These are phyloP conservation scores for Martes martes DNA, from an alignment of 2,113 vertebrate species.

Conservation along the genomic window DNA sequence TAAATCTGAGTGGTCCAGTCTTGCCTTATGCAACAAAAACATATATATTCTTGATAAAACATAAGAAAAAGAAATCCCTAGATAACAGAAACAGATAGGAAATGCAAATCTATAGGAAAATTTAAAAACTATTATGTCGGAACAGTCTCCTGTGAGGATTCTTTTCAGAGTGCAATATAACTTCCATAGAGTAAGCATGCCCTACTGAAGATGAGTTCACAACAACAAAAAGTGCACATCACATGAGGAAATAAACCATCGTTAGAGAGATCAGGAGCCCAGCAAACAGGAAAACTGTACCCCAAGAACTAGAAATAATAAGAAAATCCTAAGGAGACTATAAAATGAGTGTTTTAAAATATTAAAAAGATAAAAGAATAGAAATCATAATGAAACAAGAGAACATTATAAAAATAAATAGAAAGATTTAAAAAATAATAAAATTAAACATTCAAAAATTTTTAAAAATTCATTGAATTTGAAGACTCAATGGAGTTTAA, in stretches of 20 bases:
- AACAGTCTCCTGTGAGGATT: background rate
- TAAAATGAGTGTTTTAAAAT: background rate
- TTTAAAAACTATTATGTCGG: background rate
- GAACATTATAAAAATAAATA: background rate
- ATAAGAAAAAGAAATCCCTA: background rate
- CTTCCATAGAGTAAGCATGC: background rate
- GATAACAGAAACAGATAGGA: background rate
- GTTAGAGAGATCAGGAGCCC: background rate
- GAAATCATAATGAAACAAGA: background rate
- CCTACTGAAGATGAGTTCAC: background rate
- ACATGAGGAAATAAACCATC: background rate
- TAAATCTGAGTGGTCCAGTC: background rate
- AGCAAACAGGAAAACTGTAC: background rate
- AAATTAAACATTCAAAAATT: background rate
- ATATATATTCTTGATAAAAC: background rate
- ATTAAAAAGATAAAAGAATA: background rate
- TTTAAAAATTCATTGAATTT: background rate
- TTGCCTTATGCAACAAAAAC: background rate
- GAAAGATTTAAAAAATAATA: background rate
- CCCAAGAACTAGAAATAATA: background rate
- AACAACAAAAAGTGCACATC: background rate
- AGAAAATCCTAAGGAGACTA: background rate
- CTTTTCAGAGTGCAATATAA: background rate
- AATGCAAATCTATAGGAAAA: background rate
- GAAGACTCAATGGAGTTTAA: background rate